Evolutionary conservation across 2,888 invertebrate species (phyloP), one percentile per base, ranked within the genome.

Genomic region (Pristionchus maxplancki): DNA sequence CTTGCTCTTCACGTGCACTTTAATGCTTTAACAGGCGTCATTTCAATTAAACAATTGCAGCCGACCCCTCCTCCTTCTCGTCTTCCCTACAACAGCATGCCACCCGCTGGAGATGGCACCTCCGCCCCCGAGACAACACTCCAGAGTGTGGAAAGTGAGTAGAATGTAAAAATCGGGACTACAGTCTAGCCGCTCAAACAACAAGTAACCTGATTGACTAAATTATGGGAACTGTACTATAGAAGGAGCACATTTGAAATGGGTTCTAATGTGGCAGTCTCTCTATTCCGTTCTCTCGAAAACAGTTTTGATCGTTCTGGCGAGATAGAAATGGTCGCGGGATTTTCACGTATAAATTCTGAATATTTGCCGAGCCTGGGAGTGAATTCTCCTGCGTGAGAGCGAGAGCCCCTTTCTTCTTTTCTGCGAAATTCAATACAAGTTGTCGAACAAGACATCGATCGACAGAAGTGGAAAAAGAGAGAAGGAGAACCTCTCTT

Each of bases 81-180:
- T 71, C 78, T 44, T 58, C 34, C 53, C 24, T 11, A 24, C 31
- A 15, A 20, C 31, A 40, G 37, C 15, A 83, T 83, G 82, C 82
- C 82, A 34, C 82, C 82, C 2, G 82, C 82, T 44, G 82, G 82
- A 1, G 82, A 83, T 50, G 34, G 31, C 24, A 34, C 11, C n/a
- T 44, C 40, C 34, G 20, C 82, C 9, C 17, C 82, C 4, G 82
- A 83, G 50, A 83, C 82, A 0, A 83, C 50, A 2, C 53, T 83
- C 24, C 82, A 83, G 53, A 53, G 53, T 53, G 82, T 83, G 9
- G 82, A 83, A 34, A 83, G 82, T 83, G 53, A 83, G 82, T 83
- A 9, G 31, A 5, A 53, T 82, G 20, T 17, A 5, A 53, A 13
- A 15, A 53, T 53, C 17, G 15, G 44, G 44, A 44, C 44, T 44